These are phyloP conservation scores for Drosophila lutescens DNA, from an alignment of 2,888 invertebrate genomes.

Conservation along the genomic window DNA sequence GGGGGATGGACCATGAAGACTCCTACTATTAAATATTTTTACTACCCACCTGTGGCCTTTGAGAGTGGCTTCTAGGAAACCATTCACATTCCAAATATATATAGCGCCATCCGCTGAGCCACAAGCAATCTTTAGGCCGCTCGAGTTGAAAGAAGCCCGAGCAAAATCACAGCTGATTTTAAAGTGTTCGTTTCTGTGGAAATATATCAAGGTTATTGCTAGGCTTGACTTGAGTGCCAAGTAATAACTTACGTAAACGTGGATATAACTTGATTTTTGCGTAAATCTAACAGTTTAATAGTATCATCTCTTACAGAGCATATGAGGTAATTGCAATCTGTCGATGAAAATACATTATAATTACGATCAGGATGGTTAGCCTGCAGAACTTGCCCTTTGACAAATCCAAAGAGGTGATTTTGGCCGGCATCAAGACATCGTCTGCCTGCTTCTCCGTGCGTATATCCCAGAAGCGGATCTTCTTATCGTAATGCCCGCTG, in stretches of 20 bases:
- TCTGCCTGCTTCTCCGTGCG: conserved; percentile 93
- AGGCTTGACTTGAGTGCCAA: too few relatives aligned
- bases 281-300: conserved; percentile 95
- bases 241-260: conserved; percentile 91
- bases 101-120: conserved; percentile 96
- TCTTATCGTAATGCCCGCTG: conserved; percentile 99
- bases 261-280: conserved; percentile 95
- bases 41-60: conserved; percentile 89
- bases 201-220: neutral
- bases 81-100: conserved; percentile 94
- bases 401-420: conserved; percentile 97
- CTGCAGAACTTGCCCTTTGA: conserved; percentile 89
- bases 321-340: conserved; percentile 95
- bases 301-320: conserved; percentile 98
- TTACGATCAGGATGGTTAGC: conserved; percentile 10
- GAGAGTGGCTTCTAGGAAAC: conserved; percentile 90
- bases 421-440: conserved; percentile 95
- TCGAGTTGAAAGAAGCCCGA: conserved; percentile 95
- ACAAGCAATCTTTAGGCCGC: conserved; percentile 94
- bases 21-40: neutral
- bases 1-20: too few relatives aligned
- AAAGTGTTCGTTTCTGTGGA: conserved; percentile 94
- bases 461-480: conserved; percentile 98
- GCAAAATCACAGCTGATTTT: conserved; percentile 98
- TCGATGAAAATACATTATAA: conserved; percentile 41